Evolutionary conservation across 2,113 vertebrate genomes (phyloP), one percentile per base, ranked within the genome.

Genomic region (Carlito syrichta): DNA sequence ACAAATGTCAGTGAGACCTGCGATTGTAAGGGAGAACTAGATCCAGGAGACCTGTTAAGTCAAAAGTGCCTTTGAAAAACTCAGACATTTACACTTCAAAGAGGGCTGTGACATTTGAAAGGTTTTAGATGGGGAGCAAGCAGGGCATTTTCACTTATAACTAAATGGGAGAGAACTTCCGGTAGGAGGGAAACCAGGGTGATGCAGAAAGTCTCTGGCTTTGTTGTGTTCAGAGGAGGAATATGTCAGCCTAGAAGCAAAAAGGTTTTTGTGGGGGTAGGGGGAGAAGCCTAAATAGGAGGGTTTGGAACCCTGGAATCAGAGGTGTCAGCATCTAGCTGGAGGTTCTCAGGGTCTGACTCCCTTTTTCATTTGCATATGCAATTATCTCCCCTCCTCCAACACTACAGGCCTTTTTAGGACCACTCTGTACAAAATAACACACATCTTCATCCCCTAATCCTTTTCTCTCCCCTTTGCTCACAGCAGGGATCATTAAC

Each of bases 1-100:
- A 97, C 90, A 98, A 98, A 98, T 98, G 98, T 96, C 98, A 98
- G 71, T 43, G 11, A 93, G 96, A 92, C 94, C 97, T 5, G 63
- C 69, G 95, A 92, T 91, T 97, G 74, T 40, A 58, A 96, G 96
- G n/a, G 96, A 90, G 98, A 86, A 96, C 92, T 19, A 0, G 0
- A 69, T 96, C 84, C 63, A 11, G 76, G 95, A 95, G 94, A 92
- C 62, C 94, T 3, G 12, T 77, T 96, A 94, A 97, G 83, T 90
- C 89, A 89, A 83, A 95, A 95, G 69, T 8, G 1, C 58, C 73
- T 98, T 97, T 93, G 97, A 98, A 98, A 94, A 98, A 93, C 97
- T 71, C 97, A 98, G 86, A 35, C 35, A 62, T 96, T 98, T 97
- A 89, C 94, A 96, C 91, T 96, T 98, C 95, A 96, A 98, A 98